Evolutionary conservation across 1,140 invertebrate genomes (phyloP), one percentile per base, ranked within the genome.

Genomic region (Elysia chlorotica): DNA sequence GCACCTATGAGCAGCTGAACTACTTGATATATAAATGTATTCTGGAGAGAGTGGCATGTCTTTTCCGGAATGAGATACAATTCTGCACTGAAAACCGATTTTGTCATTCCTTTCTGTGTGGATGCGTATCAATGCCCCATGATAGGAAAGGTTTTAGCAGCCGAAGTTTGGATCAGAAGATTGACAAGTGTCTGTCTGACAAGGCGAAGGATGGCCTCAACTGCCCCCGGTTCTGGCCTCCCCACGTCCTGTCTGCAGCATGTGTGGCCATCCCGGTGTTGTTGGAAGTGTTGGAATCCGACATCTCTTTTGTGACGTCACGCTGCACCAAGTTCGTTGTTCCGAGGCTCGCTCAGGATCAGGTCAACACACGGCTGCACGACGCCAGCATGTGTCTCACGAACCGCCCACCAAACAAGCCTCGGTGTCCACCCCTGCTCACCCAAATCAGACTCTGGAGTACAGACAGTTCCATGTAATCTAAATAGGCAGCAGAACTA

Each of bases 141-240:
- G 5, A n/a, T 3, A 19, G 6, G 31, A 25, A 25, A 19, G 56
- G 25, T 37, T 59, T 36, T 54, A 56, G n/a, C n/a, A n/a, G n/a
- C n/a, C n/a, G 21, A n/a, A 57, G 30, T 59, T 33, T 70, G 35
- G 67, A 70, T 21, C 33, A 57, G 4, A 70, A 70, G 57, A 57
- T 70, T 33, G 67, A 70, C 36, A 70, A 70, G 36, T 70, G 67
- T 25, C 59, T 70, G 56, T 57, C 67, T 19, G 67, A 70, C 25
- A 70, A 70, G 21, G 59, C 59, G 67, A 70, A 70, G 59, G 67
- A 70, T 59, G 56, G 67, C 30, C 33, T 59, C 21, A 59, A 59
- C n/a, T 37, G n/a, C 10, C 67, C 67, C 10, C 53, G 59, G 3
- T 59, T 70, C 53, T 69, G 66, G 66, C 66, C 66, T 23, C 28